Base-by-base conservation (phyloP, 1,140 invertebrate species). In the Pogonomyrmex barbatus region DNA sequence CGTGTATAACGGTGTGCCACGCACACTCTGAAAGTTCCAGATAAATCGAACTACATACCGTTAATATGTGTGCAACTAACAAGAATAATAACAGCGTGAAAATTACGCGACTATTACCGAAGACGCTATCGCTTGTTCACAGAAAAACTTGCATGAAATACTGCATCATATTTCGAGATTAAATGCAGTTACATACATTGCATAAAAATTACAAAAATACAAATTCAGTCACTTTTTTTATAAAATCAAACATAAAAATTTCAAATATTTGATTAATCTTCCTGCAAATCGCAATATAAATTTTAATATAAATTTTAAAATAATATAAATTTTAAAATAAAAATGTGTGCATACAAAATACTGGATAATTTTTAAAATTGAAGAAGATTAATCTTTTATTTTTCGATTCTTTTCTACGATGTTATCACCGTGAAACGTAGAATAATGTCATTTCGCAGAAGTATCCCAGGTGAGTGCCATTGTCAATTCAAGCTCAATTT, bases 401-500 rank as follows among this genome's bases (percentile, higher is more conserved):
- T 24, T 24, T 65, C 73, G 14, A 12, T 36, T 73, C 58, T 10
- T 62, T 47, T n/a, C n/a, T 54, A 2, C 30, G 5, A 54, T 73
- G 58, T 78, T 79, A 75, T 78, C 54, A 62, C 17, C 70, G 33
- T 24, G 39, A 50, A n/a, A 67, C 33, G 70, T 56, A 39, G 58
- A 70, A 50, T 77, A 71, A 60, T 67, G 56, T 17, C 50, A 70
- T 47, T 84, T 63, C 24, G 56, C 54, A 42, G n/a, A 24, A 83
- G 62, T 84, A 84, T 47, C 75, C 14, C 65, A 47, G 17, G 62
- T 67, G 85, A 88, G 86, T 45, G 76, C 63, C 62, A 88, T 90
- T 86, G 88, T 90, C 91, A 70, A 90, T 91, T 91, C 88, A 79
- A 85, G 86, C 68, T 82, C 82, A 91, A 91, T 91, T 90, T 87